Evolutionary conservation across 2,797 vertebrate genomes (phyloP), one percentile per base, ranked within the genome.

Genomic region (Ispidina lecontei): DNA sequence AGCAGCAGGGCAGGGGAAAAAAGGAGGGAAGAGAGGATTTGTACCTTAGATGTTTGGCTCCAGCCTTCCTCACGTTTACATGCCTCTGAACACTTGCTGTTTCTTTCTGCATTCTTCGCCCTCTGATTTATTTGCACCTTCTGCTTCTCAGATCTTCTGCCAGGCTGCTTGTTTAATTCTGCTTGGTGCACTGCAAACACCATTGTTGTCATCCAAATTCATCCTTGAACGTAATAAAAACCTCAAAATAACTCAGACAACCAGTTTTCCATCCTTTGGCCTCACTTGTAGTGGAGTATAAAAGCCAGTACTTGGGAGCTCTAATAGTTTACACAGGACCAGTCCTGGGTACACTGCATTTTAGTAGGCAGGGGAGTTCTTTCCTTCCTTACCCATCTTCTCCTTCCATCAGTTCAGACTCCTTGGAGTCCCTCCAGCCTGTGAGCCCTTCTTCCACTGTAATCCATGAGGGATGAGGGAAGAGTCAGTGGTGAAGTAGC

Each of bases 41-140:
- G 60, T 52, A 58, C 51, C 74, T 78, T 41, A 64, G 58, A 20
- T 26, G 68, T 80, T 92, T 95, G 94, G 85, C 94, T 90, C 41
- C 77, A 82, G 91, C 68, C 74, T 68, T 44, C 80, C 23, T 4
- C 0, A 14, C 4, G 0, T 89, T 91, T 92, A 69, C 72, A 87
- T 65, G 77, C 62, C 91, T 94, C 94, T 96, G 93, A 94, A 96
- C 91, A 55, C 86, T 92, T 94, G 95, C 92, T 94, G 91, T 94
- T 96, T 94, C 85, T 94, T 93, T 95, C 94, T 94, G 90, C 96
- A 91, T 96, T 95, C 90, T 96, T 96, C 21, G 0, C 80, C 46
- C 33, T 77, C 93, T 93, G 91, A 93, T 96, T 96, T 96, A 93
- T 88, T 95, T 95, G 94, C 92, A 84, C 92, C 91, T 91, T 81